Conservation (phyloP, 2,888 invertebrate genomes). For the Brachyptera risi region DNA sequence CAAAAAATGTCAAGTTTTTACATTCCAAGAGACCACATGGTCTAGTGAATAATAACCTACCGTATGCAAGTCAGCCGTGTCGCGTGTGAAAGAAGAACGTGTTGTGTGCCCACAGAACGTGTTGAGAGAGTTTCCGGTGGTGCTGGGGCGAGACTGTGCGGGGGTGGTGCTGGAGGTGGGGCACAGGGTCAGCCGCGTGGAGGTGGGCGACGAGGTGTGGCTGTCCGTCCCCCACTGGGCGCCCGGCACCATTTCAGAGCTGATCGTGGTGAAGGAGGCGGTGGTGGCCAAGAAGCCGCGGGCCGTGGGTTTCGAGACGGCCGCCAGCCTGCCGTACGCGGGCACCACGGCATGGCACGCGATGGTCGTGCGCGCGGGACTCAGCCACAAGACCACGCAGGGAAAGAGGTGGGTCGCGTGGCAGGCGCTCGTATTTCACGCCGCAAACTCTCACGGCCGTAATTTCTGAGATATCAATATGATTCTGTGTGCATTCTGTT, state of each 20-base stretch:
- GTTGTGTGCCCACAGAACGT: slow-evolving; percentile 37
- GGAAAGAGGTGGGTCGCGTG: slow-evolving; percentile 57
- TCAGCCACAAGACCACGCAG: slow-evolving; percentile 48
- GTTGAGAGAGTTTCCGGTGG: slow-evolving; percentile 50
- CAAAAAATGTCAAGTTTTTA: too few relatives aligned
- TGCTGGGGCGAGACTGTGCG: slow-evolving; percentile 59
- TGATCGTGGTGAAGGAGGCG: slow-evolving; percentile 51
- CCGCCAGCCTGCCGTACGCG: slow-evolving; percentile 57
- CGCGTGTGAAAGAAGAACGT: too few relatives aligned
- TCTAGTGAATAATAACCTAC: too few relatives aligned
- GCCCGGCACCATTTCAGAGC: slow-evolving; percentile 54
- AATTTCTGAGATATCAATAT: too few relatives aligned
- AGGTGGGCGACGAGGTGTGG: slow-evolving; percentile 61
- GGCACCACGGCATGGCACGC: slow-evolving; percentile 55
- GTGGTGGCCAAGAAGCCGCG: slow-evolving; percentile 52
- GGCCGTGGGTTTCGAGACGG: slow-evolving; percentile 55
- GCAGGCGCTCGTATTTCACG: too few relatives aligned
- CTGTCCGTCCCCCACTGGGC: slow-evolving; percentile 55
- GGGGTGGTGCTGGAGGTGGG: slow-evolving; percentile 59
- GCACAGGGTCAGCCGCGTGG: slow-evolving; percentile 52
- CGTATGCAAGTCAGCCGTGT: too few relatives aligned
- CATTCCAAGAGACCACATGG: too few relatives aligned
- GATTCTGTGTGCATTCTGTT: too few relatives aligned
- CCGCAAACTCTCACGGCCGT: too few relatives aligned
- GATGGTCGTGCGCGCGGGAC: slow-evolving; percentile 46